A percentile compares a stretch with the other conserved stretches of the same genome.
phyloP scores from a whole-genome alignment of 1,140 invertebrate species.

The Penaeus chinensis region DNA sequence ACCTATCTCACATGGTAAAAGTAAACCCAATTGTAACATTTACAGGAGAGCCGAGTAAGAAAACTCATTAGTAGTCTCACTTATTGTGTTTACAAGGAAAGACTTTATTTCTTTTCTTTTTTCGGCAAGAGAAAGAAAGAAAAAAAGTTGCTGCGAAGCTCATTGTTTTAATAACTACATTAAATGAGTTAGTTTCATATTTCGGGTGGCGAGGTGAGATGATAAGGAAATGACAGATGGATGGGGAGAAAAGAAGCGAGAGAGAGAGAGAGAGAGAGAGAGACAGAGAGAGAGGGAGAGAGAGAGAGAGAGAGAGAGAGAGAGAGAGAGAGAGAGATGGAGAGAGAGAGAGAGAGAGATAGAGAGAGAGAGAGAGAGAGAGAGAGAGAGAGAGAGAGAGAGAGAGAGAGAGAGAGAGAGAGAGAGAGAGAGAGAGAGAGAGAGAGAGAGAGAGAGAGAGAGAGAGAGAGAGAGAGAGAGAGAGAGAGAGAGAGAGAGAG shows the following conservation, averaged over 20 bases:
- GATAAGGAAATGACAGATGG: background rate
- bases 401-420: background rate
- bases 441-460: background rate
- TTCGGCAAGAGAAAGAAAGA: background rate
- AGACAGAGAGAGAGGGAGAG: no score
- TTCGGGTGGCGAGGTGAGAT: background rate
- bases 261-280: background rate
- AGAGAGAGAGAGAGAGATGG: background rate
- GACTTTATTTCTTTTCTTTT: background rate
- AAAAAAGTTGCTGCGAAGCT: no score
- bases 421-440: background rate
- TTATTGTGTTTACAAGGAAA: background rate
- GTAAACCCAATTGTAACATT: no score
- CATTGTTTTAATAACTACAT: background rate
- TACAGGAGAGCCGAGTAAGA: background rate
- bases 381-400: background rate
- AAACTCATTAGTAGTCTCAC: background rate
- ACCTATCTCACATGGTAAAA: background rate
- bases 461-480: constrained; percentile 12
- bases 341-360: constrained; percentile 7
- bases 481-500: background rate
- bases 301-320: background rate
- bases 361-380: background rate
- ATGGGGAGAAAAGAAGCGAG: background rate
- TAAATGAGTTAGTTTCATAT: background rate